Base-by-base conservation (phyloP, 2,797 vertebrate genomes). In the Xiphophorus birchmanni region DNA sequence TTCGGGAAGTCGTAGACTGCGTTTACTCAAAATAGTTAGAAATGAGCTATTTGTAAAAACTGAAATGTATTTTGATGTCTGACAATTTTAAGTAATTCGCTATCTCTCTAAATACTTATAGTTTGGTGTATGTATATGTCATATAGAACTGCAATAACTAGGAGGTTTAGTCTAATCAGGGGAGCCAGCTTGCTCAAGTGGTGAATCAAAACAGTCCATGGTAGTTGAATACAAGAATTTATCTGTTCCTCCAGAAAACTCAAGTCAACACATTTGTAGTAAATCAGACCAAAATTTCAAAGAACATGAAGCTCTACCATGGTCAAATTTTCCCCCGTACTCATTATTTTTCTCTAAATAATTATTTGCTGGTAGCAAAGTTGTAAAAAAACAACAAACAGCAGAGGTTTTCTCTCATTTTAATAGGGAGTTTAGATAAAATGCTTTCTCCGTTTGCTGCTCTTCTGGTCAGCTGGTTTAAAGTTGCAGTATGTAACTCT, bases 171-270 rank as follows among this genome's bases (percentile, higher is more conserved):
- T 26, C 23, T 54, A 26, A 54, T 54, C 52, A 23, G 52, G 21
- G 21, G 50, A 54, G 50, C 50, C 50, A 26, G 8, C 2, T 52
- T 23, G 50, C 21, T 23, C 50, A 52, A 15, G 17, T 58, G 9
- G 1, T 58, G 56, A n/a, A 58, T 13, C n/a, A 58, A n/a, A 58
- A 29, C 58, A 15, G 32, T 35, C 58, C 18, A 35, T 35, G 29
- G 58, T 15, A 35, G 13, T 35, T 6, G 5, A 15, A 60, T 60
- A 15, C 5, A 67, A 44, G 32, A 84, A 88, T 91, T 89, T 86
- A 89, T 92, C 63, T n/a, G 40, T 71, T 58, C 35, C 21, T 73
- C 35, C 37, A 86, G 52, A 73, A 76, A 84, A 74, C 71, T 78
- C 7, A 56, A 47, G 73, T 69, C 11, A 42, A 4, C 65, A 69